Evolutionary conservation across 2,113 vertebrate species (phyloP).

Genomic region (Nothoprocta pentlandii): DNA sequence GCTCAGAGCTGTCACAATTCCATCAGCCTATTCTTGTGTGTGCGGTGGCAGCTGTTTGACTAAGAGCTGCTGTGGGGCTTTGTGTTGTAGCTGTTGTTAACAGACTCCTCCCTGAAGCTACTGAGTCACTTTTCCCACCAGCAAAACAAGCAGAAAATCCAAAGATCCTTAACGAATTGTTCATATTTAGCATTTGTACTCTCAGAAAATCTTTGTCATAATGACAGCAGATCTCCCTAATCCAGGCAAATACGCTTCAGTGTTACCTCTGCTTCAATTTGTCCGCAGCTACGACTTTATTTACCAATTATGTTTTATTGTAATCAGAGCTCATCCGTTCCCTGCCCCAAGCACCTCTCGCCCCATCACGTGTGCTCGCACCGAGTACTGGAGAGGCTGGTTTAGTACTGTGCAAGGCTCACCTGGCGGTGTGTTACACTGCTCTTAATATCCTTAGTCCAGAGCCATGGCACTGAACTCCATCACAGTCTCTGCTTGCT

Average conservation of each 20-base stretch:
- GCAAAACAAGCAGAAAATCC: constrained; percentile 9
- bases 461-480: not conserved
- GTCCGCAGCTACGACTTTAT: not conserved
- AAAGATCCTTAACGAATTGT: not conserved
- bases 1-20: constrained; percentile 70
- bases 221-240: not conserved
- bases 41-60: constrained; percentile 64
- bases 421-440: not conserved
- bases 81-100: constrained; percentile 4
- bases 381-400: not conserved
- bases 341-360: not conserved
- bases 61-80: not conserved
- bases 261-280: not conserved
- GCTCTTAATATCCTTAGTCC: not conserved
- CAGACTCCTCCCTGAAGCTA: constrained; percentile 32
- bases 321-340: not conserved
- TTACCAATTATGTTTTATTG: not conserved
- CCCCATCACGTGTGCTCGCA: not conserved
- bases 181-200: not conserved
- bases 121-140: not conserved
- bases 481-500: not conserved
- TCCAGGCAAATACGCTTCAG: not conserved
- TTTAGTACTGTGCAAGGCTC: not conserved
- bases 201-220: not conserved
- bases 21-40: constrained; percentile 53